Evolutionary conservation across 2,888 invertebrate species (phyloP).

Genomic region (Amiota communis): DNA sequence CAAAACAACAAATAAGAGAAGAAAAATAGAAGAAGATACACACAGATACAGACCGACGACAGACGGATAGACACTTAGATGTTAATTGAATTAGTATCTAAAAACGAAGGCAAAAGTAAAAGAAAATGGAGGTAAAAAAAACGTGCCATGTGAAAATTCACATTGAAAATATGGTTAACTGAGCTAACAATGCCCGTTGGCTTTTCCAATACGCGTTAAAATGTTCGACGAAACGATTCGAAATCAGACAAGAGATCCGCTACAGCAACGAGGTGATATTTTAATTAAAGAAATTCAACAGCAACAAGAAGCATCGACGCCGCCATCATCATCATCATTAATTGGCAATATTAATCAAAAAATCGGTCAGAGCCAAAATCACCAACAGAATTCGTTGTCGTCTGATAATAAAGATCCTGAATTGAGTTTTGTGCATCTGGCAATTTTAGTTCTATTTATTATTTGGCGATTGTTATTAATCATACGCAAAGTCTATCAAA

Average conservation of each 20-base stretch:
- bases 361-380: not conserved
- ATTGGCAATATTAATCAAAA: too few species aligned
- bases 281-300: not conserved
- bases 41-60: not conserved
- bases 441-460: conserved; percentile 2
- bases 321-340: too few species aligned
- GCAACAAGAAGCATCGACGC: too few species aligned
- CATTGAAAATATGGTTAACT: conserved; percentile 37
- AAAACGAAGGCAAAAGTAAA: conserved; percentile 27
- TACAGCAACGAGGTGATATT: conserved; percentile 22
- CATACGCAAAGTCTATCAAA: conserved; percentile 14
- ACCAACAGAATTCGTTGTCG: too few species aligned
- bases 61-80: conserved; percentile 20
- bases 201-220: conserved; percentile 34
- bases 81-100: conserved; percentile 62
- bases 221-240: conserved; percentile 36
- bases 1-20: not conserved
- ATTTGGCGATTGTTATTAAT: conserved; percentile 15
- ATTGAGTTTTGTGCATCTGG: conserved; percentile 12
- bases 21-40: not conserved
- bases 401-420: not conserved
- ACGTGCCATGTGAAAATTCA: conserved; percentile 16
- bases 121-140: not conserved
- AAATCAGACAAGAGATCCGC: conserved; percentile 36
- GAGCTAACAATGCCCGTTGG: conserved; percentile 9